phyloP scores from a whole-genome alignment of 1,140 invertebrate genomes.

The Maconellicoccus hirsutus region DNA sequence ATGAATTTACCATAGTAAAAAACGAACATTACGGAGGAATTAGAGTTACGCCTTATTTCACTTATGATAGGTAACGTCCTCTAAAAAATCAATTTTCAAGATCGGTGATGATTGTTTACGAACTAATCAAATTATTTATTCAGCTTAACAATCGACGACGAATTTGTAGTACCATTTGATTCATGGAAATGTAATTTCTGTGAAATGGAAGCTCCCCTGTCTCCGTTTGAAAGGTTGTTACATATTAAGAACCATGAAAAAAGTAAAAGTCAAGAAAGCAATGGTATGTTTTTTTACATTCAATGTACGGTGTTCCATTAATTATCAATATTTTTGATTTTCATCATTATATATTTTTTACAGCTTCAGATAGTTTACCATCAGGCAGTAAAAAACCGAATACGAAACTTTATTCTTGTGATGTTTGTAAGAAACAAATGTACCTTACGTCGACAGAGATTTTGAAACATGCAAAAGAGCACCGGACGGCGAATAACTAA shows the following conservation, averaged over 20 bases:
- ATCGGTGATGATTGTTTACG: constrained; percentile 6
- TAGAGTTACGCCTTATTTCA: constrained; percentile 65
- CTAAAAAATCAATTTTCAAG: constrained; percentile 24
- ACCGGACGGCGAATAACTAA: neutral
- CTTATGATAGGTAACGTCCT: constrained; percentile 75
- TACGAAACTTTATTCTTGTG: constrained; percentile 56
- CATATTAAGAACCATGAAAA: constrained; percentile 36
- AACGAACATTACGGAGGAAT: constrained; percentile 71
- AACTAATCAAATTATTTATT: constrained; percentile 30
- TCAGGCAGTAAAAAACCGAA: constrained; percentile 41
- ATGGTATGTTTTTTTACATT: neutral
- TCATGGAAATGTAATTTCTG: constrained; percentile 39
- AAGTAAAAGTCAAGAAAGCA: constrained; percentile 23
- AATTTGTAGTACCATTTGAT: constrained; percentile 30
- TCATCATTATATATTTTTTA: neutral
- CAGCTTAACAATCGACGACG: constrained; percentile 29
- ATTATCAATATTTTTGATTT: neutral
- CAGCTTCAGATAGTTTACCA: neutral
- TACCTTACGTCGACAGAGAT: constrained; percentile 61
- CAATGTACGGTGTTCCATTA: no score
- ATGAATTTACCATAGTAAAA: constrained; percentile 43
- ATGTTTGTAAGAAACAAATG: constrained; percentile 53
- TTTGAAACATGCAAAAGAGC: constrained; percentile 53
- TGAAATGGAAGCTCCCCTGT: constrained; percentile 34
- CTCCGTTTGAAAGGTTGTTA: constrained; percentile 36